Evolutionary conservation across 2,113 vertebrate genomes (phyloP).

Genomic region (Drymodes brunneopygia): DNA sequence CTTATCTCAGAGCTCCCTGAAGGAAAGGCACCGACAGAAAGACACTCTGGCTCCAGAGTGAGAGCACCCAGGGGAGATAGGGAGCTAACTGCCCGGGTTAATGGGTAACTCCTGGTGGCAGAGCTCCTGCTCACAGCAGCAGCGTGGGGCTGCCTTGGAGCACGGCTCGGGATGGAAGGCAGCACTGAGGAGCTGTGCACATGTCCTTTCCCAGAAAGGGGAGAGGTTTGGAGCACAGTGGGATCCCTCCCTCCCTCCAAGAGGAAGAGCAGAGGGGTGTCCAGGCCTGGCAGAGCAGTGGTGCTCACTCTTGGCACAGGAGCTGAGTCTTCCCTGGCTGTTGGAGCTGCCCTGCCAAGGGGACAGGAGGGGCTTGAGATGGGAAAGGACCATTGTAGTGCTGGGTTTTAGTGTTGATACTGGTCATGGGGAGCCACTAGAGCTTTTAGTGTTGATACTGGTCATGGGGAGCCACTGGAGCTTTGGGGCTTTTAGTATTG

Average conservation of each 20-base stretch:
- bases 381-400: fast-evolving
- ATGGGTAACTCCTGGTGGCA: not conserved
- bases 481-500: too few species aligned
- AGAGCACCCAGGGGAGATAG: not conserved
- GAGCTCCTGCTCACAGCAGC: fast-evolving
- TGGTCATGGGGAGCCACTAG: not conserved
- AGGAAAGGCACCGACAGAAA: not conserved
- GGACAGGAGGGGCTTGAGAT: not conserved
- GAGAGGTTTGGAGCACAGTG: not conserved
- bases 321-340: not conserved
- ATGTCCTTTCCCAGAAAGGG: fast-evolving
- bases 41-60: not conserved
- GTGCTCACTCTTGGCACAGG: not conserved
- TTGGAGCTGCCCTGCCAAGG: fast-evolving
- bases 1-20: not conserved
- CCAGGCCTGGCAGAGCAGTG: not conserved
- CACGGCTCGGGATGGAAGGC: fast-evolving
- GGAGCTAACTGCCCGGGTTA: not conserved
- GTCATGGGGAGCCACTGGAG: not conserved
- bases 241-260: not conserved
- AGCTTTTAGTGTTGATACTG: too few species aligned
- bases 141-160: fast-evolving
- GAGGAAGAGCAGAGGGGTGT: not conserved
- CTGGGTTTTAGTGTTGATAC: not conserved
- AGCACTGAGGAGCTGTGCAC: fast-evolving